Evolutionary conservation across 2,113 vertebrate genomes (phyloP), one percentile per base, ranked within the genome.

Genomic region (Thamnaconus septentrionalis): DNA sequence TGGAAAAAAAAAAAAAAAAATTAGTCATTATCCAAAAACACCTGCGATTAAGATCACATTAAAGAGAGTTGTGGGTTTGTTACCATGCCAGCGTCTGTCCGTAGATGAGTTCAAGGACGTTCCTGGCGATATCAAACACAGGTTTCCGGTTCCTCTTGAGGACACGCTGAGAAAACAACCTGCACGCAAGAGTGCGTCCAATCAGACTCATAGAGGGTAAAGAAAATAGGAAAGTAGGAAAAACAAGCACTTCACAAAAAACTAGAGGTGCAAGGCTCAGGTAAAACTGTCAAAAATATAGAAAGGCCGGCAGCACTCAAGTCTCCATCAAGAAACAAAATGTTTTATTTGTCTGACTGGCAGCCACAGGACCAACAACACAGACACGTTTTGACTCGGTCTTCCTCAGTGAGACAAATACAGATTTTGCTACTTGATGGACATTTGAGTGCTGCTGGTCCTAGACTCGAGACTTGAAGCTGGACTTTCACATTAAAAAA

Each of bases 41-140:
- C 2, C 1, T 7, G n/a, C 6, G 69, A 44, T 39, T 31, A 31
- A 31, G 11, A 9, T 44, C 1, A 18, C 0, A 51, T 45, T 18
- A 8, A 51, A 51, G 7, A 48, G 7, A 53, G 51, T 7, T 48
- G 6, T 0, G 4, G 8, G 48, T 57, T n/a, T 53, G 8, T 41
- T 90, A 99, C 97, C 97, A 99, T 57, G 92, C 92, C 66, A 99
- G 80, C 0, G 94, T 96, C 78, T 99, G 97, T 73, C 95, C 96
- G 0, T 98, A 97, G 73, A 99, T 96, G 66, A 99, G 92, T 44
- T 96, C 94, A 75, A 99, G 92, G 40, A 96, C 93, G 0, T 99
- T 98, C 59, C 90, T 84, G 10, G 94, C 92, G 0, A 98, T 96
- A 77, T 98, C 95, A 64, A 98, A 99, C 86, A 94, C 94, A 0